phyloP scores from a whole-genome alignment of 2,113 vertebrate genomes.

The Oncorhynchus gorbuscha region DNA sequence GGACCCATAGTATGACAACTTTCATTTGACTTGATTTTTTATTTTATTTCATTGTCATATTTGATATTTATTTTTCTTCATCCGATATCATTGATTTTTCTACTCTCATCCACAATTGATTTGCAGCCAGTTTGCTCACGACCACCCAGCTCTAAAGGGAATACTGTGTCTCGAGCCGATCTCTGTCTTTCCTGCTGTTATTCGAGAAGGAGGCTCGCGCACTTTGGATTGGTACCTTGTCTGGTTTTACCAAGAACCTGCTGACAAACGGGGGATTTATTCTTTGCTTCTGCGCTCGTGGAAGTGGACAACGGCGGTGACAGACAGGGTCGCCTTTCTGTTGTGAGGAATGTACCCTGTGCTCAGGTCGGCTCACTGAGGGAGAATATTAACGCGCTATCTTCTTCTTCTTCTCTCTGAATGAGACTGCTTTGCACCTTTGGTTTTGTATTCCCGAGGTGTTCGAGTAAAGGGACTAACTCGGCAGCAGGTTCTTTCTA shows the following conservation, averaged over 20 bases:
- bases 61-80: slow-evolving; percentile 53
- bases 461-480: slow-evolving; percentile 34
- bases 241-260: slow-evolving; percentile 42
- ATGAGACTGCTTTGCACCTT: slow-evolving; percentile 58
- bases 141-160: slow-evolving; percentile 49
- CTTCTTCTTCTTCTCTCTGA: slow-evolving; percentile 20
- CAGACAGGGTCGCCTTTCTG: slow-evolving; percentile 33
- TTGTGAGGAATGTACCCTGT: slow-evolving; percentile 65
- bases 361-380: slow-evolving; percentile 43
- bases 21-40: slow-evolving; percentile 63
- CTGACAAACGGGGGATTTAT: slow-evolving; percentile 62
- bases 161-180: slow-evolving; percentile 38
- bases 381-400: slow-evolving; percentile 49
- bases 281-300: slow-evolving; percentile 34
- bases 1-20: slow-evolving; percentile 68
- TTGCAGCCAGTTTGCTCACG: slow-evolving; percentile 28
- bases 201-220: slow-evolving; percentile 24
- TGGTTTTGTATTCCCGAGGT: slow-evolving; percentile 29
- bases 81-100: slow-evolving; percentile 50
- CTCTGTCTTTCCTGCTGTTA: slow-evolving; percentile 22
- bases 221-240: slow-evolving; percentile 54
- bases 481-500: slow-evolving; percentile 41
- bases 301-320: slow-evolving; percentile 43
- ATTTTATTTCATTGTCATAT: slow-evolving; percentile 56
- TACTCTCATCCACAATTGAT: slow-evolving; percentile 44